phyloP scores from a whole-genome alignment of 2,888 invertebrate genomes.

The Piscicola geometra region DNA sequence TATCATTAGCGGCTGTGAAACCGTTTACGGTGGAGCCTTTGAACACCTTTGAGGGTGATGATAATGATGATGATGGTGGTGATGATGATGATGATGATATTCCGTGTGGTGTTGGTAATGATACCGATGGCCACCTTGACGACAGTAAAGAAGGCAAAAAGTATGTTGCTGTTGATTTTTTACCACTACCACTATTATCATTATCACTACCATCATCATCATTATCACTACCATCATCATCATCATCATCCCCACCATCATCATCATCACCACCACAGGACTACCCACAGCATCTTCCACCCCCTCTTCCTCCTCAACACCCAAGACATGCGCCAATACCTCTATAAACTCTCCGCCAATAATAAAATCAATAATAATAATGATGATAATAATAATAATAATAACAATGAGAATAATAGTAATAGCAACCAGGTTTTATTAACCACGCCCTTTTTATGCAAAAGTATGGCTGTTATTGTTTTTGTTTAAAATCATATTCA shows the following conservation, averaged over 20 bases:
- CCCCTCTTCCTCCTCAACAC: conserved; percentile 67
- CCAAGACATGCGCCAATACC: conserved; percentile 84
- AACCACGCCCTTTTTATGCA: background rate
- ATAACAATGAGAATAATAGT: background rate
- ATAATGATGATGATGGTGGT: background rate
- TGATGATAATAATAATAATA: background rate
- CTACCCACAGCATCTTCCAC: conserved; percentile 52
- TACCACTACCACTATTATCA: background rate
- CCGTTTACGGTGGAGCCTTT: background rate
- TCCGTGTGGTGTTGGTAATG: too few relatives aligned
- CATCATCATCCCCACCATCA: background rate
- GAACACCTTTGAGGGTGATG: background rate
- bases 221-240: background rate
- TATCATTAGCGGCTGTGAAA: background rate
- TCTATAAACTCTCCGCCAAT: conserved; percentile 72
- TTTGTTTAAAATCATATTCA: too few relatives aligned
- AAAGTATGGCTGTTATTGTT: too few relatives aligned
- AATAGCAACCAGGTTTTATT: too few relatives aligned
- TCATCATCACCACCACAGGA: background rate
- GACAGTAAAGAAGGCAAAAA: background rate
- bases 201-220: too few relatives aligned
- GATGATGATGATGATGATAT: background rate
- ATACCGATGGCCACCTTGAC: background rate
- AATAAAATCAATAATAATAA: conserved; percentile 12
- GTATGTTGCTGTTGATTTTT: background rate